These are phyloP conservation scores for Formica aserva DNA, from an alignment of 2,888 invertebrate species.

Conservation along the genomic window DNA sequence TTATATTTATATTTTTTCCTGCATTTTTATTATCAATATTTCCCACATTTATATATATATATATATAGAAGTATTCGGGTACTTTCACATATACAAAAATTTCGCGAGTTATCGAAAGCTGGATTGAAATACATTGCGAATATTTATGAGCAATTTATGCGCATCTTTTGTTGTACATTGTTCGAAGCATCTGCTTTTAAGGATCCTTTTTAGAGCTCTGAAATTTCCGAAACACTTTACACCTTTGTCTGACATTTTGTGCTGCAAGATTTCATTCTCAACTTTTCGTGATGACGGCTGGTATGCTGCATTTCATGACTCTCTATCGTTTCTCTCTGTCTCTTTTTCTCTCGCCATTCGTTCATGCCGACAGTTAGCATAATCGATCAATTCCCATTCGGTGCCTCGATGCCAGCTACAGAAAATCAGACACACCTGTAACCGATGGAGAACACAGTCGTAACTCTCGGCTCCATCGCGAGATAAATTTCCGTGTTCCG, in stretches of 20 bases:
- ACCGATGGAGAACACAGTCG: slow-evolving; percentile 64
- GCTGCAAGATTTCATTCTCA: slow-evolving; percentile 4
- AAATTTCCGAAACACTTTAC: neutral
- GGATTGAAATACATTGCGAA: slow-evolving; percentile 10
- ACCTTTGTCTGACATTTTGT: neutral
- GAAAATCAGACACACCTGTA: slow-evolving; percentile 77
- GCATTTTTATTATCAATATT: slow-evolving; percentile 6
- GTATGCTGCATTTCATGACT: neutral
- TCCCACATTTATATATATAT: neutral
- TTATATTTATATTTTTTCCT: neutral
- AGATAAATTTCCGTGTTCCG: slow-evolving; percentile 78
- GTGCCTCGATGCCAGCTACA: slow-evolving; percentile 48
- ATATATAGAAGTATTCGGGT: neutral
- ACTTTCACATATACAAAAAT: neutral
- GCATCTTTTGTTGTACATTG: slow-evolving; percentile 9
- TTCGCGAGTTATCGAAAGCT: neutral
- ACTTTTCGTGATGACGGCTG: neutral
- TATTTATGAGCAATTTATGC: neutral
- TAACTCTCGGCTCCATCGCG: slow-evolving; percentile 71
- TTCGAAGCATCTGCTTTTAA: neutral
- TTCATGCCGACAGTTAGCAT: slow-evolving; percentile 75
- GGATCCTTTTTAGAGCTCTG: neutral
- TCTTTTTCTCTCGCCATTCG: neutral
- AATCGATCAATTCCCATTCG: slow-evolving; percentile 82
- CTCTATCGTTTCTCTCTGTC: slow-evolving; percentile 9